These are phyloP conservation scores for Chloropsis hardwickii DNA, from an alignment of 2,113 vertebrate species.

Conservation along the genomic window DNA sequence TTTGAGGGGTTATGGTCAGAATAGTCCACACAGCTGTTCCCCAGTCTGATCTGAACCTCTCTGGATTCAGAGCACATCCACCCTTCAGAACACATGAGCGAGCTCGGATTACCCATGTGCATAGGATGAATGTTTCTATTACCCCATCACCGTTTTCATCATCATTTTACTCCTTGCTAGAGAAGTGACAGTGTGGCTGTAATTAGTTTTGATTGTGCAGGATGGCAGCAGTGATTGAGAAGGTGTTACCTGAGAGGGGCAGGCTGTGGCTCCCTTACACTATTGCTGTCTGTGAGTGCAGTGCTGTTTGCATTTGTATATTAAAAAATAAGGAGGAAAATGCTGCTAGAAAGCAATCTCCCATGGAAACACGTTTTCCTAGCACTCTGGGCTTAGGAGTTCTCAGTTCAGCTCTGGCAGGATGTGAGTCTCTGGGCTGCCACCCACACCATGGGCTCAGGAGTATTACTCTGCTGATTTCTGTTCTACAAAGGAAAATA, in stretches of 20 bases:
- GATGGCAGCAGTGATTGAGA: not conserved
- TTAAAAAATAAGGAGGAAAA: not conserved
- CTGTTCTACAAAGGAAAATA: not conserved
- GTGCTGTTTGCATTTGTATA: not conserved
- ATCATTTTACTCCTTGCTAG: not conserved
- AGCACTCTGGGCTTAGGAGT: not conserved
- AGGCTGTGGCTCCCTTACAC: not conserved
- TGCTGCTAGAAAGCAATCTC: not conserved
- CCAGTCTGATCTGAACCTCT: not conserved
- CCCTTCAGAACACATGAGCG: not conserved
- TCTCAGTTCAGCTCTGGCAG: not conserved
- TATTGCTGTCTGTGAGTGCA: not conserved
- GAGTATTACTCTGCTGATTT: not conserved
- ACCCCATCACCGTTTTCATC: not conserved
- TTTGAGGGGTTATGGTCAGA: not conserved
- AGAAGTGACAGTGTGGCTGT: not conserved
- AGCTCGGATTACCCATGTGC: not conserved
- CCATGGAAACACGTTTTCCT: not conserved
- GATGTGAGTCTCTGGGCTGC: not conserved
- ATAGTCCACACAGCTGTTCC: not conserved
- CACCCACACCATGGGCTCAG: accelerated
- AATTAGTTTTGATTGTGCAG: constrained; percentile 10
- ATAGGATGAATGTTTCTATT: not conserved
- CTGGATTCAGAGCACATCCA: not conserved
- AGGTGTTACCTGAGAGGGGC: not conserved